Evolutionary conservation across 2,113 vertebrate genomes (phyloP).

Genomic region (Coryphaenoides rupestris): DNA sequence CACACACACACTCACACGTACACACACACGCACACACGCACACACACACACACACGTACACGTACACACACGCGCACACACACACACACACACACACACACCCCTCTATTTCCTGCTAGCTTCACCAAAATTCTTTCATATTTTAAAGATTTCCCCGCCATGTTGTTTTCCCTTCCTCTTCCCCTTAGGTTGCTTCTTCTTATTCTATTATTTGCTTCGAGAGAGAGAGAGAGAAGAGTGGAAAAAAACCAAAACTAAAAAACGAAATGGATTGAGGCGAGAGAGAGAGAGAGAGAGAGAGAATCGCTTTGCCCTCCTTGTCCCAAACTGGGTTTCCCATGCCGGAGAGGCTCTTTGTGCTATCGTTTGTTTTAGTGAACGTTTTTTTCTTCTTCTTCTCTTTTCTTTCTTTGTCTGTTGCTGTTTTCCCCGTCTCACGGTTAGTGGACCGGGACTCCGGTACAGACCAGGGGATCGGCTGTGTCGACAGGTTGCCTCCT

Average conservation of each 20-base stretch:
- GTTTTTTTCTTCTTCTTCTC: slow-evolving; percentile 25
- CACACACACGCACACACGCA: slow-evolving; percentile 10
- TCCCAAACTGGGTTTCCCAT: no score
- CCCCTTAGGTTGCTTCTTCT: slow-evolving; percentile 1
- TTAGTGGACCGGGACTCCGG: slow-evolving; percentile 42
- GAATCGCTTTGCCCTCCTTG: no score
- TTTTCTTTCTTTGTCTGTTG: slow-evolving; percentile 1
- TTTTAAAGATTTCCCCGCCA: no score
- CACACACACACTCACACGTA: no score
- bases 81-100: slow-evolving; percentile 3
- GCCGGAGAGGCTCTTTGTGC: slow-evolving; percentile 5
- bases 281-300: no score
- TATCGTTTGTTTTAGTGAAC: slow-evolving; percentile 35
- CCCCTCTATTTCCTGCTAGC: slow-evolving; percentile 14
- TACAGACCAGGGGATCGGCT: slow-evolving; percentile 31
- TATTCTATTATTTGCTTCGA: no score
- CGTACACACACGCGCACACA: no score
- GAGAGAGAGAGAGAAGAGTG: no score
- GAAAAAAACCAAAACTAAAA: no score
- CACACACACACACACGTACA: no score
- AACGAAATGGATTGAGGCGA: no score
- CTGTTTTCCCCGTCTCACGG: slow-evolving; percentile 27
- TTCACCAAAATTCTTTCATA: slow-evolving; percentile 5
- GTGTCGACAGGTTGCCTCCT: slow-evolving; percentile 54
- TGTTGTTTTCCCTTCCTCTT: background rate